Evolutionary conservation across 2,888 invertebrate species (phyloP).

Genomic region (Scaptomyza flava): DNA sequence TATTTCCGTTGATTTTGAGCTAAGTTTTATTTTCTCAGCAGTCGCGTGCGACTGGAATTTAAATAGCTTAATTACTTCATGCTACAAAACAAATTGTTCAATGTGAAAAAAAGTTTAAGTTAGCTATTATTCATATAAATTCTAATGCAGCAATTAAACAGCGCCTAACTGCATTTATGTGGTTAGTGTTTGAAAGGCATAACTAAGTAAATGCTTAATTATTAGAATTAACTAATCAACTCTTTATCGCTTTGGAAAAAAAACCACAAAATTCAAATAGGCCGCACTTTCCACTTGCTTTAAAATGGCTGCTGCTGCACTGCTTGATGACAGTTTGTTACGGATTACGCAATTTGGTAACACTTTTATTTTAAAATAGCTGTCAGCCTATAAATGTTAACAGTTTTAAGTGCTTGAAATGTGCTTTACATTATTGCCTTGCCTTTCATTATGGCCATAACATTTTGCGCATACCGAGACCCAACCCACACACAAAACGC

Average conservation of each 20-base stretch:
- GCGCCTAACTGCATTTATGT: slow-evolving; percentile 5
- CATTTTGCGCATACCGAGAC: slow-evolving; percentile 75
- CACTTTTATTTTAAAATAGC: slow-evolving; percentile 46
- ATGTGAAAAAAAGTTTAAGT: slow-evolving; percentile 7
- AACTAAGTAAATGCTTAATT: slow-evolving; percentile 6
- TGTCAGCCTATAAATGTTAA: slow-evolving; percentile 59
- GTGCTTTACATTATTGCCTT: slow-evolving; percentile 64
- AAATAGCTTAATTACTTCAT: slow-evolving; percentile 37
- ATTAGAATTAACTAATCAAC: not conserved
- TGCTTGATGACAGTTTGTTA: slow-evolving; percentile 6
- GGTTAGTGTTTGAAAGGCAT: slow-evolving; percentile 1
- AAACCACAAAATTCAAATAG: not conserved
- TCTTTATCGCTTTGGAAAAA: not conserved
- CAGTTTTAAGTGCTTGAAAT: slow-evolving; percentile 45
- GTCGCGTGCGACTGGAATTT: slow-evolving; percentile 28
- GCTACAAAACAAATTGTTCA: slow-evolving; percentile 24
- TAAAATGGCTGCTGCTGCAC: slow-evolving; percentile 10
- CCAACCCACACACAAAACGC: slow-evolving; percentile 70
- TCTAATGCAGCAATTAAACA: slow-evolving; percentile 10
- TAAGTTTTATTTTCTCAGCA: slow-evolving; percentile 11
- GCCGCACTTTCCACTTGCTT: slow-evolving; percentile 17
- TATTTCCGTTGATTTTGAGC: slow-evolving; percentile 37
- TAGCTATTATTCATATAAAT: slow-evolving; percentile 2
- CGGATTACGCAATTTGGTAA: slow-evolving; percentile 44
- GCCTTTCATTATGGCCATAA: slow-evolving; percentile 75